Evolutionary conservation across 2,113 vertebrate species (phyloP).

Genomic region (Butastur rufipennis): DNA sequence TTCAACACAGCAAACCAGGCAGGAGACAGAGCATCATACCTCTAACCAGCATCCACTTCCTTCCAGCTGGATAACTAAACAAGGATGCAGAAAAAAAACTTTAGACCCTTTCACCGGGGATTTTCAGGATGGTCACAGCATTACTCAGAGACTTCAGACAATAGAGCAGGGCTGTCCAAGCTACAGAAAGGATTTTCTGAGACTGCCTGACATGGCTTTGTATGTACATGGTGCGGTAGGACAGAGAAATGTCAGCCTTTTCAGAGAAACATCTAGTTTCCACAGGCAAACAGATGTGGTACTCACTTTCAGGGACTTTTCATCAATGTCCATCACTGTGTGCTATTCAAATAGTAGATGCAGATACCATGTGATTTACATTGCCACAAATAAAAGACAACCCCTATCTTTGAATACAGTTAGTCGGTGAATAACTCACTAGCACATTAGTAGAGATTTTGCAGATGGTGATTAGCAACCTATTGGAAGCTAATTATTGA

Average conservation of each 20-base stretch:
- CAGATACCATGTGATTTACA: neutral
- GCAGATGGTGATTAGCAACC: neutral
- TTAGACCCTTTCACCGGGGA: neutral
- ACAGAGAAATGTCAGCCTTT: neutral
- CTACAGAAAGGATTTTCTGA: neutral
- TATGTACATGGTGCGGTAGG: neutral
- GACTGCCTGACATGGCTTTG: neutral
- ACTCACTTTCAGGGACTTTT: neutral
- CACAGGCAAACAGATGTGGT: neutral
- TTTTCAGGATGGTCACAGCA: neutral
- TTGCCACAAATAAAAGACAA: neutral
- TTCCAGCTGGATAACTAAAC: neutral
- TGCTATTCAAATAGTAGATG: neutral
- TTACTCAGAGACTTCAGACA: neutral
- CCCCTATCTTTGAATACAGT: neutral
- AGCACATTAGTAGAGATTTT: neutral
- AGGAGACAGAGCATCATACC: neutral
- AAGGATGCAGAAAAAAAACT: neutral
- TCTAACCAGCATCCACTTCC: neutral
- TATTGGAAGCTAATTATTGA: neutral
- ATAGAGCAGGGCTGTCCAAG: neutral
- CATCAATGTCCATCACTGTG: neutral
- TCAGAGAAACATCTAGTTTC: neutral
- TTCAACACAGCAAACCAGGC: neutral
- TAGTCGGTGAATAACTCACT: neutral